Conservation (phyloP, 2,888 invertebrate genomes). For the Eilema caniola region DNA sequence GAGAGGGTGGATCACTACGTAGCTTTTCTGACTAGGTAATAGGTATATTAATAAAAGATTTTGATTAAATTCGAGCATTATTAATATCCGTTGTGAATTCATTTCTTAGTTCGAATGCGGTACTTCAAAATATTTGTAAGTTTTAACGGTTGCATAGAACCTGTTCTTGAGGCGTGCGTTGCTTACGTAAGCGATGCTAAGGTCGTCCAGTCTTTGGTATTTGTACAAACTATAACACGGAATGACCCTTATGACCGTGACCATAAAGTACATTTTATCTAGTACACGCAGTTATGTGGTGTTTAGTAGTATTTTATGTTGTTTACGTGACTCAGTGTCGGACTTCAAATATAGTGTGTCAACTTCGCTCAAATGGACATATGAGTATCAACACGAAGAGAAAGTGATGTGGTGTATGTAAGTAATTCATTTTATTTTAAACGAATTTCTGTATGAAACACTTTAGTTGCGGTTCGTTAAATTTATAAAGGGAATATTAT, state of each 20-base stretch:
- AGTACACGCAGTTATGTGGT: slow-evolving; percentile 13
- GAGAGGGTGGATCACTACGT: no score
- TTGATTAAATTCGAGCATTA: no score
- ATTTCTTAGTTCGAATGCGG: background rate
- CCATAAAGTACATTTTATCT: slow-evolving; percentile 43
- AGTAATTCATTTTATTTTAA: background rate
- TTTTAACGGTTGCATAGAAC: slow-evolving; percentile 44
- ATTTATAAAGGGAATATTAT: background rate
- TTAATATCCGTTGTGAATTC: background rate
- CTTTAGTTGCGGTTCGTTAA: background rate
- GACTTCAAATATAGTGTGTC: slow-evolving; percentile 36
- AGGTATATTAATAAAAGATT: no score
- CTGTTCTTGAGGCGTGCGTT: slow-evolving; percentile 49
- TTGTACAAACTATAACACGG: slow-evolving; percentile 34
- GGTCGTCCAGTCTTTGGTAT: slow-evolving; percentile 57
- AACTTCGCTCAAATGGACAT: slow-evolving; percentile 30
- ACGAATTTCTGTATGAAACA: background rate
- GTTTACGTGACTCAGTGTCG: slow-evolving; percentile 48
- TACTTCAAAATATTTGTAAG: slow-evolving; percentile 12
- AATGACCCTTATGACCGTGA: slow-evolving; percentile 40
- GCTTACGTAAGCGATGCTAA: slow-evolving; percentile 61
- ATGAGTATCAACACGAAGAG: slow-evolving; percentile 20
- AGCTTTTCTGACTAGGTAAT: no score
- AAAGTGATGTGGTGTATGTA: slow-evolving; percentile 33
- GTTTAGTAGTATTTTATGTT: slow-evolving; percentile 43